phyloP scores from a whole-genome alignment of 2,888 invertebrate genomes.

The Ophion ventricosus region DNA sequence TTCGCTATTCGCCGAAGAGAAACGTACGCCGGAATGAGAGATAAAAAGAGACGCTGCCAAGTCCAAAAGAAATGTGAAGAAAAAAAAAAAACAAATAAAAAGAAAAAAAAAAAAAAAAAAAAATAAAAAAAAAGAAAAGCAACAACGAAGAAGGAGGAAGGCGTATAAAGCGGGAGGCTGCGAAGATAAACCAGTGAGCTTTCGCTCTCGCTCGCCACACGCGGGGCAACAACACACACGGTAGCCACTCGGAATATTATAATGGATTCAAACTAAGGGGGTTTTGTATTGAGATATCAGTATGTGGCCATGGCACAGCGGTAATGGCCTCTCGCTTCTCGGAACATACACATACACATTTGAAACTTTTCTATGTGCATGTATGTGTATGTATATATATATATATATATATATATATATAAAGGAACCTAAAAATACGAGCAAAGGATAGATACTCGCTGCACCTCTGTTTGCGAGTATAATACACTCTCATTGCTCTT shows the following conservation, averaged over 20 bases:
- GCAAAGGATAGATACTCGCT: slow-evolving; percentile 73
- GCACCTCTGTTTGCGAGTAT: slow-evolving; percentile 64
- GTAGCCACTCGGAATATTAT: slow-evolving; percentile 76
- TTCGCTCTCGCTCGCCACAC: slow-evolving; percentile 52
- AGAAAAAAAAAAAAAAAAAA: background rate
- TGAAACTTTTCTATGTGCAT: background rate
- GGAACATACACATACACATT: slow-evolving; percentile 73
- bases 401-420: slow-evolving; percentile 7
- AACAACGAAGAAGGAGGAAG: slow-evolving; percentile 53
- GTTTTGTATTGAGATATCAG: slow-evolving; percentile 83
- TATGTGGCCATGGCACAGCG: slow-evolving; percentile 78
- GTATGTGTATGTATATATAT: background rate
- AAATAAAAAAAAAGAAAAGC: background rate
- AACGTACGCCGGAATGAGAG: slow-evolving; percentile 40
- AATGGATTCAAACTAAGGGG: slow-evolving; percentile 82
- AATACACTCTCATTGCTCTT: slow-evolving; percentile 48
- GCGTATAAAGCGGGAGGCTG: slow-evolving; percentile 58
- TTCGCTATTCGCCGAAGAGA: slow-evolving; percentile 66
- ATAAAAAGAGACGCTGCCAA: slow-evolving; percentile 26
- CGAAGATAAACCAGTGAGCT: slow-evolving; percentile 50
- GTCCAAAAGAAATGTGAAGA: background rate
- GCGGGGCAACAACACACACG: slow-evolving; percentile 42
- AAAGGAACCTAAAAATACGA: slow-evolving; percentile 17
- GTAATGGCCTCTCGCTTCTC: slow-evolving; percentile 82
- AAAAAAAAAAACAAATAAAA: slow-evolving; percentile 4